A percentile compares a stretch with the other conserved stretches of the same genome.
Evolutionary conservation across 2,888 invertebrate species (phyloP).

Genomic region (Rhabditoides inermis): DNA sequence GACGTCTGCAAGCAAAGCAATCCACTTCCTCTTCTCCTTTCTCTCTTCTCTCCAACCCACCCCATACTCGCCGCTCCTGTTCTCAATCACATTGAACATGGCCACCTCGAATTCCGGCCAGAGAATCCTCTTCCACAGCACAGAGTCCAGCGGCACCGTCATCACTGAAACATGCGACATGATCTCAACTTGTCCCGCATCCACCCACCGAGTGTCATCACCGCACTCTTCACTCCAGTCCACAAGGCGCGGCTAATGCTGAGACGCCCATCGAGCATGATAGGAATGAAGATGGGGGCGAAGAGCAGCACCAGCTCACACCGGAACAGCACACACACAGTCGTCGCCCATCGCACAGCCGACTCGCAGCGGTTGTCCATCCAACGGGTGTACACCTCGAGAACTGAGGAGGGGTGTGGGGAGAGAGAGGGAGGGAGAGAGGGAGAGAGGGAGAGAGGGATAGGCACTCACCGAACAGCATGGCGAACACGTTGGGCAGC

Average conservation of each 20-base stretch:
- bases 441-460: neutral
- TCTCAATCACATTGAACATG: constrained; percentile 85
- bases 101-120: constrained; percentile 98
- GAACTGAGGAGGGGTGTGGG: constrained; percentile 60
- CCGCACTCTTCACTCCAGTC: too few species aligned
- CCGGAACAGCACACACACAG: constrained; percentile 37
- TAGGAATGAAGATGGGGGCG: constrained; percentile 72
- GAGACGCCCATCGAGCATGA: constrained; percentile 69
- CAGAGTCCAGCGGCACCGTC: constrained; percentile 76
- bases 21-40: neutral
- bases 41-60: constrained; percentile 59
- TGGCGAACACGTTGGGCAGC: constrained; percentile 85
- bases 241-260: too few species aligned
- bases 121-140: constrained; percentile 76
- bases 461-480: constrained; percentile 71
- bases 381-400: constrained; percentile 78
- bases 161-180: constrained; percentile 65
- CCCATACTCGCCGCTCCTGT: constrained; percentile 91
- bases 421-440: constrained; percentile 1
- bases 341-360: constrained; percentile 60
- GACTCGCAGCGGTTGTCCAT: constrained; percentile 65
- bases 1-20: constrained; percentile 64
- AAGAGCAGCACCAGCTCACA: constrained; percentile 73
- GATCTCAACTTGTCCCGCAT: too few species aligned
- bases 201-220: too few species aligned